Conservation (phyloP, 2,888 invertebrate genomes). For the Lissonota sp. region DNA sequence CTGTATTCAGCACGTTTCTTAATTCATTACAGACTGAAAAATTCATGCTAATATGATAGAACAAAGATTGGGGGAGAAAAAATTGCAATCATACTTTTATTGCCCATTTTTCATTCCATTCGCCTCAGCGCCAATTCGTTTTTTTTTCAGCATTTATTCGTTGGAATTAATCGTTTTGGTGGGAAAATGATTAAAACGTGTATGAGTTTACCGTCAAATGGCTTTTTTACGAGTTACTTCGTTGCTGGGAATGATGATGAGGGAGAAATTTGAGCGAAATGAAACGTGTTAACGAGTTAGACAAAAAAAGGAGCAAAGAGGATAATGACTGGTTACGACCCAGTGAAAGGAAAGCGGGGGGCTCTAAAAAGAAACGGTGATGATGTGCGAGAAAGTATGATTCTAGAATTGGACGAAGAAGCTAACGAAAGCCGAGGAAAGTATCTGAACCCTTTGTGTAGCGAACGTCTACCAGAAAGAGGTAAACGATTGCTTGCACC, state of each 20-base stretch:
- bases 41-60: no score
- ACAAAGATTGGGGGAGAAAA: background rate
- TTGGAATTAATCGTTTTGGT: slow-evolving; percentile 27
- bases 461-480: slow-evolving; percentile 18
- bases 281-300: background rate
- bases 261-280: background rate
- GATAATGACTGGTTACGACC: slow-evolving; percentile 25
- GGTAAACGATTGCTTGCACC: slow-evolving; percentile 68
- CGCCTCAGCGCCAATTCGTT: background rate
- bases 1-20: no score
- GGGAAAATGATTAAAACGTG: slow-evolving; percentile 18
- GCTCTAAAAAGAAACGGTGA: background rate
- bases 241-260: slow-evolving; percentile 2
- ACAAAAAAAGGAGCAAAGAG: background rate
- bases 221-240: background rate
- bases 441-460: slow-evolving; percentile 16
- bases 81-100: slow-evolving; percentile 48
- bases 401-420: background rate
- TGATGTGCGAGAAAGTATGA: background rate
- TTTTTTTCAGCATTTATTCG: slow-evolving; percentile 1
- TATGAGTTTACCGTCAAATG: background rate
- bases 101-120: slow-evolving; percentile 3
- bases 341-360: background rate
- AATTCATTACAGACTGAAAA: no score
- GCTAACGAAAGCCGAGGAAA: background rate